Conservation (phyloP, 2,113 vertebrate genomes). For the Paradoxurus hermaphroditus region DNA sequence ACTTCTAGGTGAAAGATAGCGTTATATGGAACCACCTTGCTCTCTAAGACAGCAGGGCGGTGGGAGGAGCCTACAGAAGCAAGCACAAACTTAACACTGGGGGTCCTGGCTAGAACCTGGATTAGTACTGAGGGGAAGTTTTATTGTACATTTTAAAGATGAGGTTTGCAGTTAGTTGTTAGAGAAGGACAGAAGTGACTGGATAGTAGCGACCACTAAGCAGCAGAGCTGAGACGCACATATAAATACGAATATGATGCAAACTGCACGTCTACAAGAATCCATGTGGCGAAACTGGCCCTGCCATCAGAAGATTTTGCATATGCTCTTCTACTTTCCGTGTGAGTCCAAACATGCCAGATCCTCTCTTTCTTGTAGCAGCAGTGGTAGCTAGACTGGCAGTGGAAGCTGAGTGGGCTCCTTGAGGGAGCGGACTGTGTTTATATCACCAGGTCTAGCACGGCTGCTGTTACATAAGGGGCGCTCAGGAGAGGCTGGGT, state of each 20-base stretch:
- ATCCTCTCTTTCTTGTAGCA: not conserved
- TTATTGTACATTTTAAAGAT: slow-evolving; percentile 31
- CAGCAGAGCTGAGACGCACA: not conserved
- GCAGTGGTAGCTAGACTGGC: not conserved
- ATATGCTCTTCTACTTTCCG: slow-evolving; percentile 32
- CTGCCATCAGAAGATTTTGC: slow-evolving; percentile 4
- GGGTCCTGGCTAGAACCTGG: not conserved
- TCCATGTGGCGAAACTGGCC: not conserved
- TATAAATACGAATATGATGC: slow-evolving; percentile 33
- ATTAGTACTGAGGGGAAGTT: not conserved
- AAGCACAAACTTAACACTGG: not conserved
- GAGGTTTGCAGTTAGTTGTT: not conserved
- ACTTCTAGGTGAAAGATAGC: not conserved
- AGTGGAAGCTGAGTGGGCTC: not conserved
- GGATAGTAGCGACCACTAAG: not conserved
- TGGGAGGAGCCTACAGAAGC: not conserved
- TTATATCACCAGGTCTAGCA: not conserved
- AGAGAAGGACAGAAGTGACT: slow-evolving; percentile 28
- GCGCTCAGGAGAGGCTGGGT: not conserved
- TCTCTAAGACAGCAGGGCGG: not conserved
- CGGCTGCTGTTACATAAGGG: not conserved
- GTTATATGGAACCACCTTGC: not conserved
- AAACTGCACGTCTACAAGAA: slow-evolving; percentile 19
- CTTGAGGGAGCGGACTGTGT: not conserved
- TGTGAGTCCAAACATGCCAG: not conserved